Conservation (phyloP, 2,113 vertebrate genomes). For the Apaloderma vittatum region DNA sequence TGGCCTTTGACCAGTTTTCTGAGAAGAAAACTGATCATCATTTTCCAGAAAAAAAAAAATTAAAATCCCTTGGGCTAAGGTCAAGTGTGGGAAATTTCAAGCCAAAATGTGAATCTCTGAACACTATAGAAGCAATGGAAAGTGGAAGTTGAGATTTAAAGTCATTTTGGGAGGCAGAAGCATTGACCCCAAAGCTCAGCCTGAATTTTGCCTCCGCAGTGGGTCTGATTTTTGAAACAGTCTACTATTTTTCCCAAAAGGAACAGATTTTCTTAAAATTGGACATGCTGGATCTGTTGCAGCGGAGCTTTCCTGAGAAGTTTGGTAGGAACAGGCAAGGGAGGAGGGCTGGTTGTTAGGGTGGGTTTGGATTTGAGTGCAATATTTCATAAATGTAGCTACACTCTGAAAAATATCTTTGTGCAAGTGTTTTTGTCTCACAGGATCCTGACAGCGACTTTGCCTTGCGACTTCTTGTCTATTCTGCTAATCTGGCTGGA, state of each 20-base stretch:
- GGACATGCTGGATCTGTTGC: background rate
- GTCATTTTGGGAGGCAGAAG: background rate
- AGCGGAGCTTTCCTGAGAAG: background rate
- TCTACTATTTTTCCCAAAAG: background rate
- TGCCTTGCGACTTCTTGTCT: background rate
- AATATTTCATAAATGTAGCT: background rate
- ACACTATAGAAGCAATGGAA: background rate
- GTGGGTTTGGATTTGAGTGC: background rate
- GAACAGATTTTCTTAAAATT: background rate
- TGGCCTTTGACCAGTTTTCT: background rate
- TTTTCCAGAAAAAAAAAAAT: background rate
- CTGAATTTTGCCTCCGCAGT: background rate
- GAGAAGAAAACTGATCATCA: background rate
- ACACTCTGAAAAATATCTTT: background rate
- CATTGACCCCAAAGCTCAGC: background rate
- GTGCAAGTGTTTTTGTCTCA: background rate
- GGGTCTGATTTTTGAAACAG: background rate
- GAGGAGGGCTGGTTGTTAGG: background rate
- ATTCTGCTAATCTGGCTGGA: background rate
- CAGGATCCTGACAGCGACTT: background rate
- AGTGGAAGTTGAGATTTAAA: background rate
- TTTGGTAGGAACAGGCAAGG: background rate
- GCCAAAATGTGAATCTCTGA: background rate
- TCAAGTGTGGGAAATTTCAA: constrained; percentile 26
- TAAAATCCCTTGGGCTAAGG: background rate